Evolutionary conservation across 2,888 invertebrate genomes (phyloP).

Genomic region (Torymus aiolomorphi): DNA sequence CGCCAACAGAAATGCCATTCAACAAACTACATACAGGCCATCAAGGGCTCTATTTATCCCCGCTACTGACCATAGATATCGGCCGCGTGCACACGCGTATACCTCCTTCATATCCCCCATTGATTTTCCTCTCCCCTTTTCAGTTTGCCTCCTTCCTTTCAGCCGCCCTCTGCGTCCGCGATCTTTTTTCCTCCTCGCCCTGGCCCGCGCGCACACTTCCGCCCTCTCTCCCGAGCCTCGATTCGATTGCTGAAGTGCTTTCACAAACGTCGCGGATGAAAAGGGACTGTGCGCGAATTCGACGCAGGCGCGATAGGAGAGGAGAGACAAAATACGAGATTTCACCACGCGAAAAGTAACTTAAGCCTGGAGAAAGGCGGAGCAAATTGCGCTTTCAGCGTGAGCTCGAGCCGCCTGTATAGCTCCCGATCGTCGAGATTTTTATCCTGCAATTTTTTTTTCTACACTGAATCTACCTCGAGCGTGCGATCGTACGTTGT

Average conservation of each 20-base stretch:
- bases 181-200: neutral
- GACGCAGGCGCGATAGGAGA: neutral
- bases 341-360: conserved; percentile 35
- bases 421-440: conserved; percentile 27
- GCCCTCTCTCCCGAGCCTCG: conserved; percentile 10
- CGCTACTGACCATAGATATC: neutral
- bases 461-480: neutral
- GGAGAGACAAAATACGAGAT: conserved; percentile 9
- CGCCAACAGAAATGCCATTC: too few species aligned
- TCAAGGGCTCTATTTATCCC: neutral
- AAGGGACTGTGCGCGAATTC: neutral
- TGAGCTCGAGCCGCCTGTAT: neutral
- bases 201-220: neutral
- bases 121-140: conserved; percentile 23
- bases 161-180: too few species aligned
- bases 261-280: conserved; percentile 33
- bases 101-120: conserved; percentile 3
- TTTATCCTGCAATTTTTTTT: conserved; percentile 21
- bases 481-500: neutral
- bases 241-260: conserved; percentile 28
- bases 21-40: too few species aligned
- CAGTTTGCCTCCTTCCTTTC: neutral
- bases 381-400: conserved; percentile 31
- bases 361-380: conserved; percentile 28
- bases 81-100: neutral